phyloP scores from a whole-genome alignment of 2,888 invertebrate genomes.

The Caenorhabditis afra region DNA sequence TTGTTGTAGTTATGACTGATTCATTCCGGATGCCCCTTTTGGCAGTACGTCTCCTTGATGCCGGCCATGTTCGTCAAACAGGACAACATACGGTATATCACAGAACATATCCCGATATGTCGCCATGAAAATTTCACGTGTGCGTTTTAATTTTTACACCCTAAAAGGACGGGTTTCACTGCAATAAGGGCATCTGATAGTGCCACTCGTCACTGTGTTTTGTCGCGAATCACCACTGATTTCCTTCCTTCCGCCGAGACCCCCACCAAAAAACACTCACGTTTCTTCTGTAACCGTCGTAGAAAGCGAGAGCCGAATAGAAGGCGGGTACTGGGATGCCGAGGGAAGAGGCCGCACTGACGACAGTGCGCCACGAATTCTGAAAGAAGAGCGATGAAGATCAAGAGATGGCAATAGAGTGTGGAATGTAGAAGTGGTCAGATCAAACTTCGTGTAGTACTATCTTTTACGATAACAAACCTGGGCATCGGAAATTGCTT shows the following conservation, averaged over 20 bases:
- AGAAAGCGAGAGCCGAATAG: conserved; percentile 94
- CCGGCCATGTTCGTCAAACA: conserved; percentile 41
- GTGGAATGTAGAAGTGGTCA: conserved; percentile 10
- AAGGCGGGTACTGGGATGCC: conserved; percentile 96
- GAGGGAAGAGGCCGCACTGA: conserved; percentile 84
- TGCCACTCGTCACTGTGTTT: conserved; percentile 1
- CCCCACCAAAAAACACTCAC: conserved; percentile 66
- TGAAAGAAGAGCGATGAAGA: conserved; percentile 6
- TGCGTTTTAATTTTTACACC: conserved; percentile 26
- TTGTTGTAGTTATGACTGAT: not conserved
- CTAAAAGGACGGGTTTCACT: conserved; percentile 6
- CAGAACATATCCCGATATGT: conserved; percentile 20
- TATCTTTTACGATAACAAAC: conserved; percentile 62
- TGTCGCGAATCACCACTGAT: not conserved
- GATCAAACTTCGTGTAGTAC: not conserved
- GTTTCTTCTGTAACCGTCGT: conserved; percentile 93
- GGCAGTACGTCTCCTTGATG: conserved; percentile 2
- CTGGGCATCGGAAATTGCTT: conserved; percentile 89
- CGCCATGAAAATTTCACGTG: conserved; percentile 37
- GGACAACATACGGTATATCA: conserved; percentile 23
- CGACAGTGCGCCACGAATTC: conserved; percentile 90
- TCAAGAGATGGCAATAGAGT: not conserved
- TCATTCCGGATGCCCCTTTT: not conserved
- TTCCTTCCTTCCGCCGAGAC: not conserved
- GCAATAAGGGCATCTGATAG: conserved; percentile 15